Base-by-base conservation (phyloP, 2,888 invertebrate species). In the Priocnemis perturbator region DNA sequence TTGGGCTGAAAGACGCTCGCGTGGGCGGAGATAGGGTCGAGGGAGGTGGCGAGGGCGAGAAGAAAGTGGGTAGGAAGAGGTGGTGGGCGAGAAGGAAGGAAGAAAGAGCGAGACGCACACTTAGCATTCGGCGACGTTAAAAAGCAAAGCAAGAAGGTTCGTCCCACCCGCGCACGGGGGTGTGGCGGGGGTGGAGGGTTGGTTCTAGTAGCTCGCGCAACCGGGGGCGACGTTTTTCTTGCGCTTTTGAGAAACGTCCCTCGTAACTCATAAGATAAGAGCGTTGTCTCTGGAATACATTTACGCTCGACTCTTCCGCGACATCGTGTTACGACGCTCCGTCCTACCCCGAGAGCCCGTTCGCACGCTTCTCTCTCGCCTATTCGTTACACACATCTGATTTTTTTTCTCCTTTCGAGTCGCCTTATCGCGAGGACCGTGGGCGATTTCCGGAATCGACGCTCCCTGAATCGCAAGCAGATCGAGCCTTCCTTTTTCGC, bases 231-330 rank as follows among this genome's bases (percentile, higher is more conserved):
- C 67, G 71, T 77, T 81, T 47, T 84, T 81, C 79, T 76, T 76
- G 57, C 67, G 73, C 60, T 71, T 76, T 78, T 82, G 81, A 84
- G 81, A 84, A 85, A 83, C 82, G 73, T 76, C 76, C 63, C 72
- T 75, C 81, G 81, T 83, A 83, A 83, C 81, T 83, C 83, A 81
- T 64, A 76, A 83, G 82, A 84, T 84, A 84, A 82, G 81, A 76
- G 78, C 74, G 74, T 73, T 74, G 79, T 81, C 47, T n/a, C 19
- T 20, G 11, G 37, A 37, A 37, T 37, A 37, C 37, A 37, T 37
- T 37, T 37, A 11, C 37, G 37, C 37, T 11, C 37, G 37, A 37
- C 37, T 37, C 37, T 37, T 37, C 37, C 11, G 37, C 37, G 37
- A 37, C 37, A 37, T 37, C 37, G 37, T 37, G 37, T 37, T 37